Percentiles rank a stretch among this genome's conserved stretches.
These are phyloP conservation scores for Cynodonichthys magdalenae DNA, from an alignment of 2,797 vertebrate genomes.

Conservation along the genomic window DNA sequence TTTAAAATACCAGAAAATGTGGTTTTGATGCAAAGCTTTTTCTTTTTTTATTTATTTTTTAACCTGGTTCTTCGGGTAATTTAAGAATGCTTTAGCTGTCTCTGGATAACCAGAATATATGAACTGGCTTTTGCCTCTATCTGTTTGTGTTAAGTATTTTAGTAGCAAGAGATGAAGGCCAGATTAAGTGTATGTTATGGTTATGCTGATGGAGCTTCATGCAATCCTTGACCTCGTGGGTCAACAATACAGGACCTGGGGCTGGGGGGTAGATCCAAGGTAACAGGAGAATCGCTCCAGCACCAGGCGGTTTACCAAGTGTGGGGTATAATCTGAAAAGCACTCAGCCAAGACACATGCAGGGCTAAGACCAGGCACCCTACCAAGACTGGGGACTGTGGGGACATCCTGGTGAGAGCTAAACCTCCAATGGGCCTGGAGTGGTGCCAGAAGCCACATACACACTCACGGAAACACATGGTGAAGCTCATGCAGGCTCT, in stretches of 20 bases:
- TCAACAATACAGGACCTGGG: slow-evolving; percentile 39
- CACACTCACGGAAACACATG: slow-evolving; percentile 24
- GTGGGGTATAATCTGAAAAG: slow-evolving; percentile 78
- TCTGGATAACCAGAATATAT: slow-evolving; percentile 19
- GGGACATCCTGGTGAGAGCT: slow-evolving; percentile 80
- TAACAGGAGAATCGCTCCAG: slow-evolving; percentile 52
- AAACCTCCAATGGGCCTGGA: slow-evolving; percentile 75
- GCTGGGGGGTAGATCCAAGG: slow-evolving; percentile 19
- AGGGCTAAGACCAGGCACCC: slow-evolving; percentile 81
- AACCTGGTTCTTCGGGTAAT: slow-evolving; percentile 9
- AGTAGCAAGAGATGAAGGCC: slow-evolving; percentile 18
- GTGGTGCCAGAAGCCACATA: slow-evolving; percentile 52
- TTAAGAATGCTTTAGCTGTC: slow-evolving; percentile 17
- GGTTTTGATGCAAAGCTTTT: slow-evolving; percentile 1
- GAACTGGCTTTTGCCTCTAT: slow-evolving; percentile 29
- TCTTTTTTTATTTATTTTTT: no score
- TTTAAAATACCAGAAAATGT: neutral
- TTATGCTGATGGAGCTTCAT: slow-evolving; percentile 38
- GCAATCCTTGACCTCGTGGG: slow-evolving; percentile 41
- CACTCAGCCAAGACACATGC: slow-evolving; percentile 75
- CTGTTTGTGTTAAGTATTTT: slow-evolving; percentile 25
- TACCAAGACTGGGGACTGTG: slow-evolving; percentile 76
- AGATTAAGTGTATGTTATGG: slow-evolving; percentile 12
- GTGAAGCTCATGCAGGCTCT: slow-evolving; percentile 34
- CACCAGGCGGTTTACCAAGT: slow-evolving; percentile 74